These are phyloP conservation scores for Heteromurus nitidus DNA, from an alignment of 2,888 invertebrate genomes.

Conservation along the genomic window DNA sequence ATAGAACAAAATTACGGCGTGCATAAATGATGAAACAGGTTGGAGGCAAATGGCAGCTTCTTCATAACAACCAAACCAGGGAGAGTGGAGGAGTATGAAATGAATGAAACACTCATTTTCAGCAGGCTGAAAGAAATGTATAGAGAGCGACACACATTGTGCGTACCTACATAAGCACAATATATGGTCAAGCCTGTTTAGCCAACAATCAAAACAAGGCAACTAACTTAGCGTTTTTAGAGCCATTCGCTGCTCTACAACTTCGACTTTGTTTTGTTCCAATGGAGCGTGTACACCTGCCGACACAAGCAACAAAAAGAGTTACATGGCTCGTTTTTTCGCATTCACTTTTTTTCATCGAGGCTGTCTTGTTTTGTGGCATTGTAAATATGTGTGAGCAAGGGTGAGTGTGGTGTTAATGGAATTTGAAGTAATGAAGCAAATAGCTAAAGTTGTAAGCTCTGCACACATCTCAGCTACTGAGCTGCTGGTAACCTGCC, in stretches of 20 bases:
- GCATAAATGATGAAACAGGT: background rate
- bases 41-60: conserved; percentile 4
- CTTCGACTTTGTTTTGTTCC: too few relatives aligned
- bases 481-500: conserved; percentile 10
- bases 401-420: conserved; percentile 34
- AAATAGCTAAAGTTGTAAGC: conserved; percentile 22
- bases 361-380: background rate
- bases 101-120: conserved; percentile 31
- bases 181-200: background rate
- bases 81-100: conserved; percentile 24
- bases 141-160: too few relatives aligned
- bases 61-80: conserved; percentile 6
- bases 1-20: background rate
- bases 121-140: background rate
- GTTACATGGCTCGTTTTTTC: background rate
- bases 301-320: background rate
- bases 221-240: too few relatives aligned
- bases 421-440: conserved; percentile 52
- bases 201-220: too few relatives aligned
- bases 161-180: background rate
- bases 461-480: too few relatives aligned
- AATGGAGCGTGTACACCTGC: too few relatives aligned
- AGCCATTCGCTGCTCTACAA: too few relatives aligned
- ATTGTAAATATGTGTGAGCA: conserved; percentile 6
- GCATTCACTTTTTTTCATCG: background rate